Evolutionary conservation across 2,888 invertebrate genomes (phyloP), one percentile per base, ranked within the genome.

Genomic region (Anarsia innoxiella): DNA sequence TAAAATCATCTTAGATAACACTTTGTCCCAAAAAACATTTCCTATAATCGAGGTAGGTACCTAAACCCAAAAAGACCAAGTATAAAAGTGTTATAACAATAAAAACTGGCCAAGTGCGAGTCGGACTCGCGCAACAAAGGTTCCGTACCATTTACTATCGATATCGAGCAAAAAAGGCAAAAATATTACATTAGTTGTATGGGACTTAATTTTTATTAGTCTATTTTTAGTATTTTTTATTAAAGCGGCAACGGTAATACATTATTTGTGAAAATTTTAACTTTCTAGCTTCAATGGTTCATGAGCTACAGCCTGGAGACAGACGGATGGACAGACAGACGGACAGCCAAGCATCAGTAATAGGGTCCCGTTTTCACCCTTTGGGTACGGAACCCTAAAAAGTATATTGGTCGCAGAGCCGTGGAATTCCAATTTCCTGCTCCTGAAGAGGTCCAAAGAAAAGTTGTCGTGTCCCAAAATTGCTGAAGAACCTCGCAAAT

Each of bases 401-500:
- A 19, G 8, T 5, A 19, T 19, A 19, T 8, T 3, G 19, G 19
- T 19, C 19, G n/a, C n/a, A n/a, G n/a, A n/a, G n/a, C n/a, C n/a
- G n/a, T n/a, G n/a, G n/a, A 32, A 13, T 32, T 32, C 32, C 23
- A 32, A 32, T 25, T 32, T 32, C 23, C 32, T 9, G 12, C 14
- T 25, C n/a, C 23, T 12, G 10, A 23, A 31, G 9, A 6, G 23
- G 12, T 31, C 31, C 12, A 13, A 3, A 23, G 6, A 32, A 12
- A 32, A 32, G 11, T 13, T 28, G 28, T 28, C 32, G n/a, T 6
- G n/a, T 10, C 2, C 23, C 3, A 19, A 19, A 19, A 19, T 19
- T 1, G 23, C n/a, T n/a, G 13, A 10, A n/a, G n/a, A 5, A 13
- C 12, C 12, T 12, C 23, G 8, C 12, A 9, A 13, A 12, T 32